These are phyloP conservation scores for Dufourea novaeangliae DNA, from an alignment of 1,140 invertebrate species.

Conservation along the genomic window DNA sequence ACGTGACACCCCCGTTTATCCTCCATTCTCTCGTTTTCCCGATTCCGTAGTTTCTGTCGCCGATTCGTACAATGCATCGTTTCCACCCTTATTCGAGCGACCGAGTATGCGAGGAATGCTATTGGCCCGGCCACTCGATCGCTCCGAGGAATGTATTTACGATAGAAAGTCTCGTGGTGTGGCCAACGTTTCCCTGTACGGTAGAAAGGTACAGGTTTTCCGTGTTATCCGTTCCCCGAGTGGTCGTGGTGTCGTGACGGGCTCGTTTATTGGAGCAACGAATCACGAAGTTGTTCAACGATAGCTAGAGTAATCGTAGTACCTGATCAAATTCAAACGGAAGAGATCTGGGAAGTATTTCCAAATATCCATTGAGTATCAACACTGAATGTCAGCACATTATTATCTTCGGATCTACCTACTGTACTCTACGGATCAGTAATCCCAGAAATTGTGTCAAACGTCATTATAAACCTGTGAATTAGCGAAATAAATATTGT, in stretches of 20 bases:
- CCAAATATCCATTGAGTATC: too few relatives aligned
- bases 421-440: too few relatives aligned
- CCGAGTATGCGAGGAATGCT: constrained; percentile 45
- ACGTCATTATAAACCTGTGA: too few relatives aligned
- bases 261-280: not conserved
- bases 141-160: constrained; percentile 36
- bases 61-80: constrained; percentile 5
- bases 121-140: constrained; percentile 47
- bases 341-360: too few relatives aligned
- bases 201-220: constrained; percentile 1
- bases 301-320: not conserved
- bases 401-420: too few relatives aligned
- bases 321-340: not conserved
- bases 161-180: not conserved
- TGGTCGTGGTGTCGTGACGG: not conserved
- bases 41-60: not conserved
- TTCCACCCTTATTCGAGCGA: constrained; percentile 40
- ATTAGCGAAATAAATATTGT: too few relatives aligned
- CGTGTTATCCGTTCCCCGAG: not conserved
- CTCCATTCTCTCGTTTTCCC: constrained; percentile 50
- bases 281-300: not conserved
- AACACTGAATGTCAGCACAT: too few relatives aligned
- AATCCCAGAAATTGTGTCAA: too few relatives aligned
- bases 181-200: not conserved
- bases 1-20: constrained; percentile 62